Base-by-base conservation (phyloP, 2,888 invertebrate genomes). In the Xestoiulus laeticollis region DNA sequence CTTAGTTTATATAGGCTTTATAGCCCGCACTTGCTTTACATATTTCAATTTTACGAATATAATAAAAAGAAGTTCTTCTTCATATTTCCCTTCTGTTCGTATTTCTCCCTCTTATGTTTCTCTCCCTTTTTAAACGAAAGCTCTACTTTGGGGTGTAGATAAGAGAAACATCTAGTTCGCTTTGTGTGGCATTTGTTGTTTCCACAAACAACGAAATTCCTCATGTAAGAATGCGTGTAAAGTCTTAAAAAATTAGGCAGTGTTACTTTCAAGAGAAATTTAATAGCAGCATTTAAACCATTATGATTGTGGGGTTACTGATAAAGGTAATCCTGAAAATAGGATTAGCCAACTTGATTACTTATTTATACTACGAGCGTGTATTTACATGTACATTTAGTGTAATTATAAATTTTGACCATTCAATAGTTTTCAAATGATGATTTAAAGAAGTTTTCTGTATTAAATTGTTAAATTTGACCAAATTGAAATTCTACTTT, bases 111-210 rank as follows among this genome's bases (percentile, higher is more conserved):
- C 59, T 68, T 68, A 8, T 22, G 26, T 22, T 68, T 22, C 22
- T 68, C 30, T 78, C 26, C 30, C 78, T 78, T 26, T 78, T 30
- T 22, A 68, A n/a, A 68, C 30, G 78, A 78, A 78, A 14, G n/a
- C n/a, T 26, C 78, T 78, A 30, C 10, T 78, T 78, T 30, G 10
- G 78, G 78, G 78, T 78, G 30, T 14, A 78, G 30, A 78, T 78
- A 78, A 78, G 78, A 78, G 78, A 14, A 78, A 78, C 78, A 26
- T 22, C 16, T 78, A 22, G 78, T 78, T 78, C 78, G 30, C 78
- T 78, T 78, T 78, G 78, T 78, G 78, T 78, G 78, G 78, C 26
- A 78, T 78, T 10, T 78, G 78, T 78, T 78, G 78, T 78, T 78
- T 78, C 26, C 30, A 78, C 78, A 78, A 78, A 78, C 78, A 78